Percentiles rank a stretch among this genome's conserved stretches.
Conservation (phyloP, 2,888 invertebrate genomes). For the Lacanobia oleracea region DNA sequence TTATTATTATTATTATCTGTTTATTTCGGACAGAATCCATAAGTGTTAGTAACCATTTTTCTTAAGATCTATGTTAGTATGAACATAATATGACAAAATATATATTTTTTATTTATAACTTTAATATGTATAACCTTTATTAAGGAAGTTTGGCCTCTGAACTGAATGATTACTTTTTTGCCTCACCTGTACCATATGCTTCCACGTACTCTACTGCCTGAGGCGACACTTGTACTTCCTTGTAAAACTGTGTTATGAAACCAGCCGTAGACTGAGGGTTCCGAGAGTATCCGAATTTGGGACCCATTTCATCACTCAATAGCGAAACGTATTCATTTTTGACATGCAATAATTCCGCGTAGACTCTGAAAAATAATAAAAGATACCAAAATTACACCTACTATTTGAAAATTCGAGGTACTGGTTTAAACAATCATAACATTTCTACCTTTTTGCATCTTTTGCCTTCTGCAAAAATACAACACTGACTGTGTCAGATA, state of each 20-base stretch:
- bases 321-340: slow-evolving; percentile 89
- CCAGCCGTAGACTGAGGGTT: slow-evolving; percentile 86
- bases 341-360: slow-evolving; percentile 92
- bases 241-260: slow-evolving; percentile 90
- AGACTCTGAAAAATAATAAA: slow-evolving; percentile 82
- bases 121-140: background rate
- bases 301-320: slow-evolving; percentile 78
- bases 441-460: slow-evolving; percentile 8
- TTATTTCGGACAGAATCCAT: no score
- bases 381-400: background rate
- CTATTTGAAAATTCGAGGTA: no score
- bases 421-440: no score
- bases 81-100: no score
- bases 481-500: slow-evolving; percentile 20
- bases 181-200: slow-evolving; percentile 94
- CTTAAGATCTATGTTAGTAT: no score
- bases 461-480: no score
- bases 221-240: slow-evolving; percentile 92
- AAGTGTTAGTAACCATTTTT: no score
- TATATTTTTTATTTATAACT: no score
- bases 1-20: no score
- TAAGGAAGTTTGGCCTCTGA: no score
- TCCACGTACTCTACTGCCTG: slow-evolving; percentile 94
- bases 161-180: background rate
- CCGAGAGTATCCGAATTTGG: slow-evolving; percentile 88